These are phyloP conservation scores for Sebastes melanostomus DNA, from an alignment of 2,797 vertebrate genomes.

Conservation along the genomic window DNA sequence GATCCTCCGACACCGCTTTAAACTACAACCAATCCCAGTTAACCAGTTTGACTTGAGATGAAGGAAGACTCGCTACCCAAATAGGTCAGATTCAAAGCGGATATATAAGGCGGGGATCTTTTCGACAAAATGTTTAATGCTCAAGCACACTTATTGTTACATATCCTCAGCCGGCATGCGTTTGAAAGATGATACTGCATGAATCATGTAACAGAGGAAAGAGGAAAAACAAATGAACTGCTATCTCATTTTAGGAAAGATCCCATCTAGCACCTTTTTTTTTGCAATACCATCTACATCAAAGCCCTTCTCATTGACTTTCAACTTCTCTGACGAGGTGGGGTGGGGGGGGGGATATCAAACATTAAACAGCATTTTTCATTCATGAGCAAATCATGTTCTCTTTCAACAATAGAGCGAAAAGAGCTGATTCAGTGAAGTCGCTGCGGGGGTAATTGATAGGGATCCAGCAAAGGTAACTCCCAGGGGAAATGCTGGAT, in stretches of 20 bases:
- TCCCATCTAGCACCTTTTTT: conserved; percentile 44
- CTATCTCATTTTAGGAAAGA: conserved; percentile 48
- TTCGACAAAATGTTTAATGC: conserved; percentile 12
- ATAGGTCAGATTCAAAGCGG: not conserved
- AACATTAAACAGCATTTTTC: conserved; percentile 83
- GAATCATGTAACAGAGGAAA: conserved; percentile 45
- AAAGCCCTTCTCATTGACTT: conserved; percentile 62
- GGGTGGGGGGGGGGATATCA: conserved; percentile 57
- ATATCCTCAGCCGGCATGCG: not conserved
- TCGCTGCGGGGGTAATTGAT: conserved; percentile 81
- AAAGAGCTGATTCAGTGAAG: conserved; percentile 81
- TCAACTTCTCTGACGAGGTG: conserved; percentile 53
- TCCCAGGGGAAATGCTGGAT: conserved; percentile 75
- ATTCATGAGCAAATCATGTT: conserved; percentile 82
- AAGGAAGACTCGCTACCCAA: not conserved
- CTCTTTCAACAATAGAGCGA: conserved; percentile 77
- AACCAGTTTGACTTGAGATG: conserved; percentile 8
- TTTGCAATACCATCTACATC: conserved; percentile 63
- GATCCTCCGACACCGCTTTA: conserved; percentile 21
- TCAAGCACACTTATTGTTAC: conserved; percentile 1
- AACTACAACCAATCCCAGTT: conserved; percentile 18
- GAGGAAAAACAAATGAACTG: conserved; percentile 57
- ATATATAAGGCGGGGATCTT: conserved; percentile 9
- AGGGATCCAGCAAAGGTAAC: conserved; percentile 77
- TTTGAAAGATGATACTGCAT: conserved; percentile 26